Evolutionary conservation across 2,888 invertebrate genomes (phyloP), one percentile per base, ranked within the genome.

Genomic region (Crossocerus cetratus): DNA sequence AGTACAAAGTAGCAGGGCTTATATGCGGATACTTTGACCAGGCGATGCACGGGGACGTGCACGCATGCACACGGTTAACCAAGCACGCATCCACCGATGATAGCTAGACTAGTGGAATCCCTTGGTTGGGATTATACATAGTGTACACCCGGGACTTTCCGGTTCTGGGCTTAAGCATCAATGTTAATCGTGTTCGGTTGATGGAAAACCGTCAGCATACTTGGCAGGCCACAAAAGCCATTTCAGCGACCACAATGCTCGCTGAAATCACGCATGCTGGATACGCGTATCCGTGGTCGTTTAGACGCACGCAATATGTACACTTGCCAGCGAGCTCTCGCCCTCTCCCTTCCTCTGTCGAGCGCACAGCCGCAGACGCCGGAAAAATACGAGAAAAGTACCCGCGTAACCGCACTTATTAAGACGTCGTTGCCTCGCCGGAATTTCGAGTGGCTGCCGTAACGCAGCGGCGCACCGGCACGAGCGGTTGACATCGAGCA

Each of bases 191-290:
- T 81, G 73, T 80, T 79, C 76, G 77, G 80, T 70, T 80, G 82
- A 86, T 84, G 84, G 82, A 78, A 80, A 82, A 80, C 80, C 78
- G 79, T 84, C 66, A 81, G 84, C 78, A 83, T 77, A 67, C 76
- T 80, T 71, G 82, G 73, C 77, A 84, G 80, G 87, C 88, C 88
- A 82, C 88, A 87, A 80, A 86, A 86, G 83, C 86, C 83, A 89
- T 88, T 88, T 84, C 86, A 82, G 82, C 66, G 84, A 89, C 89
- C 89, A 88, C 89, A 89, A 88, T 87, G 82, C 84, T 63, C 83
- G 80, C 74, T 83, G 83, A 77, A 83, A 85, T 84, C 83, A 80
- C 81, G 82, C 74, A 78, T 75, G 65, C 42, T 58, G 62, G 71
- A 68, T 76, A 75, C 74, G 76, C 77, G 77, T 76, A 77, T 76